These are phyloP conservation scores for Onychomys torridus DNA, from an alignment of 2,797 vertebrate genomes.

Conservation along the genomic window DNA sequence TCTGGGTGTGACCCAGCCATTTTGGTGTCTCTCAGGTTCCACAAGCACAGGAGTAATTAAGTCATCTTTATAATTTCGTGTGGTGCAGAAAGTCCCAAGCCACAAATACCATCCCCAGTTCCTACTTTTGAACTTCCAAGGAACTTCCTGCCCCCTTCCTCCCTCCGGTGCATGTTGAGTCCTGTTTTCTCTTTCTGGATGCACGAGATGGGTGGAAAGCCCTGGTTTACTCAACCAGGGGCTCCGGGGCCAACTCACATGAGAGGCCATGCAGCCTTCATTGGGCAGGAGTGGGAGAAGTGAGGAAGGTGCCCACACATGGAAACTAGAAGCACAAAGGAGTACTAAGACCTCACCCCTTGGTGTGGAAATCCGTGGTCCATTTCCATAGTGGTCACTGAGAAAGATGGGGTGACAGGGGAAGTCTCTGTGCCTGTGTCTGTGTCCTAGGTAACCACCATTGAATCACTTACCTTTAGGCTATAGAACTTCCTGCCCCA, in stretches of 20 bases:
- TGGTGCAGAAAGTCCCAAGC: conserved; percentile 44
- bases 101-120: conserved; percentile 73
- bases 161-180: conserved; percentile 25
- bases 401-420: neutral
- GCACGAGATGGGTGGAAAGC: neutral
- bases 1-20: conserved; percentile 64
- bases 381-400: neutral
- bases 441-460: neutral
- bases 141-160: conserved; percentile 12
- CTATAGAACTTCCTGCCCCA: neutral
- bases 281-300: neutral
- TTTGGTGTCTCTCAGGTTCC: conserved; percentile 65
- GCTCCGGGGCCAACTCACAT: neutral
- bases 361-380: neutral
- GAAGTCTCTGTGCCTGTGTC: neutral
- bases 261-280: neutral
- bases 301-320: neutral
- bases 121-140: conserved; percentile 72
- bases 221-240: conserved; percentile 49
- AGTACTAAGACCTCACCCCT: neutral
- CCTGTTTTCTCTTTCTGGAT: conserved; percentile 52
- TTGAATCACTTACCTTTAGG: neutral
- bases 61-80: conserved; percentile 72
- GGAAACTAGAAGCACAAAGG: neutral
- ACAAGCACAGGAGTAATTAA: conserved; percentile 75